Base-by-base conservation (phyloP, 2,113 vertebrate genomes). In the Oenanthe melanoleuca region DNA sequence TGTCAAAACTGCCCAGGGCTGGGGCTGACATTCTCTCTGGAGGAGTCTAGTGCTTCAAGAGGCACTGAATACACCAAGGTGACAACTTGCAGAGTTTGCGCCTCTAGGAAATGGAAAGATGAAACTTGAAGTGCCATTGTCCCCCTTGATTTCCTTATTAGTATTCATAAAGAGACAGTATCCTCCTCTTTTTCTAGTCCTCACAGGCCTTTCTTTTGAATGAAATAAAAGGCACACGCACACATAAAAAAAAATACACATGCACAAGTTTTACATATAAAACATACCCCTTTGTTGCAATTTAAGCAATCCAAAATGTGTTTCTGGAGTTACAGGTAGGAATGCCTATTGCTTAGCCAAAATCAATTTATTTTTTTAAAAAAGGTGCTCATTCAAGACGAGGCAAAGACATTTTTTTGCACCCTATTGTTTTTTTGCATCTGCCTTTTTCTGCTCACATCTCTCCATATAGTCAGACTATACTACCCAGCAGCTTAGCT, bases 1-100 rank as follows among this genome's bases (percentile, higher is more conserved):
- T 99, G 99, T 99, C 99, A 99, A 99, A 99, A 99, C 99, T 99
- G 99, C 99, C 99, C 99, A 98, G 97, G 99, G 99, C 99, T 98
- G 98, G 98, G 98, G 98, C 98, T 99, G 99, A 99, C 99, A 99
- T 99, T 99, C 99, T 99, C 99, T 98, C 98, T 98, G 97, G 98
- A 99, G 98, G 98, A 99, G 99, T 98, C 98, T 98, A 98, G 98
- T 99, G 98, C 98, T 99, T 99, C 99, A 99, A 98, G 98, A 98
- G 98, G 97, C 98, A 97, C 97, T 97, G 98, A 98, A 99, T 98
- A 99, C 99, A 99, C 98, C 98, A 98, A 98, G 98, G 98, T 99
- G 99, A 99, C 99, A 99, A 99, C 98, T 99, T 98, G 97, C 98
- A 98, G 98, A 98, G 98, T 98, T 98, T 98, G 98, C 98, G 98